phyloP scores from a whole-genome alignment of 2,113 vertebrate species.

The Carollia perspicillata region DNA sequence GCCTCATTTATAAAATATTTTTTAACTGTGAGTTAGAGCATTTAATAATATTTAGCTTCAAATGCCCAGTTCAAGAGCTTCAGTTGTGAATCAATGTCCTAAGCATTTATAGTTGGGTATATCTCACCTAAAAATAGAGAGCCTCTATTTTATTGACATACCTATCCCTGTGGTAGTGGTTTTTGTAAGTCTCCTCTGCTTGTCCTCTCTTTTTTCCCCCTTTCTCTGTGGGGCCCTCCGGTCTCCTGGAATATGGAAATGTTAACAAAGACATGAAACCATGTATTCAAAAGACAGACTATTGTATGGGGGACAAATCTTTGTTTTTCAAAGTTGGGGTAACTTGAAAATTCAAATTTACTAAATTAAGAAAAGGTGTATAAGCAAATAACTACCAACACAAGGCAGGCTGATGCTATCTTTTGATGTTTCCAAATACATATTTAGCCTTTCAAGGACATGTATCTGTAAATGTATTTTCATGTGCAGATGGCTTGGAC shows the following conservation, averaged over 20 bases:
- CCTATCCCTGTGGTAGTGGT: neutral
- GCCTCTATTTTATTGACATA: neutral
- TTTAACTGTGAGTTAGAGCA: neutral
- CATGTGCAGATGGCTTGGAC: neutral
- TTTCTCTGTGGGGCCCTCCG: neutral
- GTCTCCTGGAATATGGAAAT: neutral
- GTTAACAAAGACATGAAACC: neutral
- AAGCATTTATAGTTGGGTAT: neutral
- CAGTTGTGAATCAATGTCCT: slow-evolving; percentile 17
- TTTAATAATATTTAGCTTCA: slow-evolving; percentile 48
- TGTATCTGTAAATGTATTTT: neutral
- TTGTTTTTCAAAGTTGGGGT: neutral
- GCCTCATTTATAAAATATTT: neutral
- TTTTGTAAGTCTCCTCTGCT: neutral
- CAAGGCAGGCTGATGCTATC: neutral
- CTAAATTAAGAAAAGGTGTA: neutral
- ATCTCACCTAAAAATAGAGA: neutral
- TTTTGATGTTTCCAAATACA: neutral
- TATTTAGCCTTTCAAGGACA: neutral
- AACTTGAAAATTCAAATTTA: neutral
- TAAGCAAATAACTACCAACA: neutral
- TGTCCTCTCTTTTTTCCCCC: neutral
- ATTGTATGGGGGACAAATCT: neutral
- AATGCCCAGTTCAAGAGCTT: neutral
- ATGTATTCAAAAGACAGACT: neutral